Base-by-base conservation (phyloP, 1,140 invertebrate species). In the Spodoptera litura region DNA sequence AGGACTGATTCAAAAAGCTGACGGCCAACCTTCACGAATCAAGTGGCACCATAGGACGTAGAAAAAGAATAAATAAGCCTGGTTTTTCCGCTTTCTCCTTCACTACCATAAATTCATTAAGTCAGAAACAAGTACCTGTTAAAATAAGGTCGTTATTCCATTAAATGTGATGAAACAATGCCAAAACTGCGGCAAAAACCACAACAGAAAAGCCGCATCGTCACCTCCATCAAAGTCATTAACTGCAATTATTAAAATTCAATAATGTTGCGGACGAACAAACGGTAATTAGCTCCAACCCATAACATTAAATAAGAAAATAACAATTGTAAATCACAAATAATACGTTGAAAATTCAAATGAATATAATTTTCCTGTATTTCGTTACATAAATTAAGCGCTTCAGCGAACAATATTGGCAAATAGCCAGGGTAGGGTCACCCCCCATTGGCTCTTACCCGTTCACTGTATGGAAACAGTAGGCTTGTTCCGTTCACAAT, bases 321-420 rank as follows among this genome's bases (percentile, higher is more conserved):
- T 64, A 53, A 12, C 59, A 75, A 58, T 35, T 53, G 20, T 62
- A 75, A 64, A 75, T 62, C 58, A 75, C 73, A 62, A 44, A 31
- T 53, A 53, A 64, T 64, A 49, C 27, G 35, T 75, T 27, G 49
- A 64, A 64, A 64, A 62, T 64, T 64, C 71, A 61, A 73, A 74
- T 74, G 49, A 64, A 75, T 64, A 64, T 62, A 75, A 53, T 75
- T 75, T 75, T 64, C 73, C 25, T 62, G 49, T 35, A 27, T 64
- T 53, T 75, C 31, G 25, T 75, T 64, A 75, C 73, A 75, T 75
- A 75, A 75, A 75, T 75, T 75, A 75, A 64, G 25, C 38, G 12
- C 56, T 53, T 38, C 44, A 31, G 44, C 53, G 51, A 64, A 62
- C 73, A 53, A 64, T 75, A 62, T 75, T 75, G 73, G 73, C 58